phyloP scores from a whole-genome alignment of 1,140 invertebrate species.

The Pygmarrhopalites habei region DNA sequence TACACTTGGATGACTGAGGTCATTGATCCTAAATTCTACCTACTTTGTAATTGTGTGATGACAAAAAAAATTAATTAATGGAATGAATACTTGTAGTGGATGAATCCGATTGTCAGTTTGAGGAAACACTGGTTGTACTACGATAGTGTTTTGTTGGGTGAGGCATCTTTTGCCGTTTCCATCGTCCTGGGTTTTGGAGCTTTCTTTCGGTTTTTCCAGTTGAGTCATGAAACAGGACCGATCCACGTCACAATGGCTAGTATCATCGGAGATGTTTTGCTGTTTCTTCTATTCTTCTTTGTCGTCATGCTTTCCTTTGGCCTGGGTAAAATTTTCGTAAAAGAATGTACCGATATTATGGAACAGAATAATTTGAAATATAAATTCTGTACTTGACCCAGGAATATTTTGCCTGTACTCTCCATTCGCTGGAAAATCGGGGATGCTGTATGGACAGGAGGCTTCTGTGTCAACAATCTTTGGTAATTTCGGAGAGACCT shows the following conservation, averaged over 20 bases:
- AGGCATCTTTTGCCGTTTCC: not conserved
- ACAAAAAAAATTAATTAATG: not conserved
- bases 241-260: not conserved
- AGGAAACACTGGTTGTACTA: not conserved
- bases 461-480: not conserved
- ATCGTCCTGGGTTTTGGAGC: not conserved
- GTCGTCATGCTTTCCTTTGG: not conserved
- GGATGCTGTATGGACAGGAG: too few species aligned
- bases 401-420: not conserved
- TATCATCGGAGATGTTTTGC: not conserved
- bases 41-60: not conserved
- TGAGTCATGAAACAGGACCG: not conserved
- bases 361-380: not conserved
- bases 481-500: not conserved
- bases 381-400: not conserved
- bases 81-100: not conserved
- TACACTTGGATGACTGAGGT: not conserved
- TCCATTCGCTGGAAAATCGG: not conserved
- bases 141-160: not conserved
- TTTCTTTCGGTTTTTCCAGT: not conserved
- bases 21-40: not conserved
- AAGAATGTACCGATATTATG: constrained; percentile 2
- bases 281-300: not conserved
- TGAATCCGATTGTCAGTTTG: not conserved
- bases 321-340: too few species aligned